Percentiles rank a stretch among this genome's conserved stretches.
Conservation (phyloP, 2,797 vertebrate genomes). For the Acanthurus leucopareius region DNA sequence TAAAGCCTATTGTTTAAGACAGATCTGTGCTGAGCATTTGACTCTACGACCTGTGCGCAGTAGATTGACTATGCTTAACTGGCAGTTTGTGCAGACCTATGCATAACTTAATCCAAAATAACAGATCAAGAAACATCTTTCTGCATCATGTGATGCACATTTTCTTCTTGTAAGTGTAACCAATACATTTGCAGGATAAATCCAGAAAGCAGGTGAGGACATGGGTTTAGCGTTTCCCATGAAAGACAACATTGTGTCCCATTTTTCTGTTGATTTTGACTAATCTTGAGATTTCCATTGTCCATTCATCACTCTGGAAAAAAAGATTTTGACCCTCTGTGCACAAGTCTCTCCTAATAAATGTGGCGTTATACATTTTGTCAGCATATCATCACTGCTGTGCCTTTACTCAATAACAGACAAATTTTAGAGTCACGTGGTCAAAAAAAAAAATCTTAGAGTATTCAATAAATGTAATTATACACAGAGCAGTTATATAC, state of each 20-base stretch:
- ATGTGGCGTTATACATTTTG: conserved; percentile 15
- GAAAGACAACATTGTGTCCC: conserved; percentile 26
- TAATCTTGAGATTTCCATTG: conserved; percentile 48
- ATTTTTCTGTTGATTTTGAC: conserved; percentile 19
- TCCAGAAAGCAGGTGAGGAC: conserved; percentile 31
- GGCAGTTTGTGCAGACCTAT: neutral
- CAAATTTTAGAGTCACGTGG: neutral
- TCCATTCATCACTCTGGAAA: conserved; percentile 27
- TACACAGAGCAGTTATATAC: neutral
- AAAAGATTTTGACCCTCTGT: conserved; percentile 8
- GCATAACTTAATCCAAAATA: neutral
- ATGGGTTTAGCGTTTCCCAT: conserved; percentile 4
- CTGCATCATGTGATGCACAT: conserved; percentile 23
- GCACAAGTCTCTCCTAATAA: neutral
- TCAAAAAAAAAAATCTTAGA: neutral
- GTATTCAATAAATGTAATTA: neutral
- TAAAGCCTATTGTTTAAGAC: conserved; percentile 10
- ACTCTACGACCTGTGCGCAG: conserved; percentile 7
- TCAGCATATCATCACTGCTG: neutral
- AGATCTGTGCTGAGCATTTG: conserved; percentile 3
- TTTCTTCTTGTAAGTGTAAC: conserved; percentile 14
- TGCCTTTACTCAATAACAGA: neutral
- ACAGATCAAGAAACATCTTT: conserved; percentile 5
- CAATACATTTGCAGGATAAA: conserved; percentile 32
- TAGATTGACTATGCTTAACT: neutral